Percentiles rank a stretch among this genome's conserved stretches.
These are phyloP conservation scores for Ceraclea dissimilis DNA, from an alignment of 2,888 invertebrate genomes.

Conservation along the genomic window DNA sequence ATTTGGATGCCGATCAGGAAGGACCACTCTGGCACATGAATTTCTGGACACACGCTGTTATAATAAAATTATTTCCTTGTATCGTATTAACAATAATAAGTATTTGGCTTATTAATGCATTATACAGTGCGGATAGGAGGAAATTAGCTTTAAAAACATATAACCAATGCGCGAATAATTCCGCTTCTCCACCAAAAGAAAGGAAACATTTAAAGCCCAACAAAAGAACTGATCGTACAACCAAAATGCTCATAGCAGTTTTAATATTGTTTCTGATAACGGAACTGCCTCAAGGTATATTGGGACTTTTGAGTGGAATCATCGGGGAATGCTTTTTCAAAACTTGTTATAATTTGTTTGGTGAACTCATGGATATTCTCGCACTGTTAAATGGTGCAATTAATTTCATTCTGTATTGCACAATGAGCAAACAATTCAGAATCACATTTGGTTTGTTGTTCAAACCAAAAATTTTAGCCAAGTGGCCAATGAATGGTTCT, in stretches of 20 bases:
- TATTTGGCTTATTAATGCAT: constrained; percentile 60
- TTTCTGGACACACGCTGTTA: constrained; percentile 75
- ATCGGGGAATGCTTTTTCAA: constrained; percentile 65
- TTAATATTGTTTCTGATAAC: constrained; percentile 79
- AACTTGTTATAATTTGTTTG: constrained; percentile 71
- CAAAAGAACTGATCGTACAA: constrained; percentile 77
- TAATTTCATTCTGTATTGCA: constrained; percentile 88
- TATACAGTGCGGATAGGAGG: constrained; percentile 68
- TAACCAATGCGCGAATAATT: constrained; percentile 45
- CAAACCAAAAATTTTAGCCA: constrained; percentile 53
- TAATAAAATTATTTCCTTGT: constrained; percentile 76
- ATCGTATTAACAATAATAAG: constrained; percentile 67
- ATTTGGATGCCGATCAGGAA: constrained; percentile 50
- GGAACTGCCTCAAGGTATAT: constrained; percentile 77
- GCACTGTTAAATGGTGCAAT: constrained; percentile 87
- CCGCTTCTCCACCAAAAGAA: constrained; percentile 25
- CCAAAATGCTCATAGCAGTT: constrained; percentile 82
- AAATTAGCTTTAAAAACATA: constrained; percentile 63
- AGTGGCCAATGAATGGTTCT: constrained; percentile 51
- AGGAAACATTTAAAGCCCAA: constrained; percentile 54
- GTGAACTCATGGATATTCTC: constrained; percentile 83
- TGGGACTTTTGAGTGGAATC: constrained; percentile 64
- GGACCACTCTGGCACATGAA: constrained; percentile 60
- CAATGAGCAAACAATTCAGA: constrained; percentile 91
- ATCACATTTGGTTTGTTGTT: constrained; percentile 68